Percentiles rank a stretch among this genome's conserved stretches.
Evolutionary conservation across 1,140 invertebrate species (phyloP).

Genomic region (Muscidifurax raptorellus): DNA sequence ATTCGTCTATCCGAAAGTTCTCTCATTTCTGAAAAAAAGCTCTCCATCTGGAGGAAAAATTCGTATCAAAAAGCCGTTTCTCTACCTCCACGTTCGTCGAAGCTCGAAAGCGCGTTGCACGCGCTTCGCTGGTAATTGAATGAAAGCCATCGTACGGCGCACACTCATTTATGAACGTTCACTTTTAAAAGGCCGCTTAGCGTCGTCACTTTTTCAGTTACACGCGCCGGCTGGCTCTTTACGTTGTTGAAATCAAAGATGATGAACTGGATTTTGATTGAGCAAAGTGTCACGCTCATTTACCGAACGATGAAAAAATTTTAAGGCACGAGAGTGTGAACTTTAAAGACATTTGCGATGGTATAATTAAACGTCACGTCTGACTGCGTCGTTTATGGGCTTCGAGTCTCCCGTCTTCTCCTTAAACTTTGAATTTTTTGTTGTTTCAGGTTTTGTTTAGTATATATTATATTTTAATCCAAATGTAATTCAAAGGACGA

Average conservation of each 20-base stretch:
- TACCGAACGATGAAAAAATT: too few relatives aligned
- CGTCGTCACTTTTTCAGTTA: background rate
- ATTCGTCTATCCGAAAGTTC: background rate
- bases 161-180: background rate
- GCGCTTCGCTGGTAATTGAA: slow-evolving; percentile 4
- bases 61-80: background rate
- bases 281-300: background rate
- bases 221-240: background rate
- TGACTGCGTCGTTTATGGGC: too few relatives aligned
- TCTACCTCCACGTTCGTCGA: background rate
- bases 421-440: background rate
- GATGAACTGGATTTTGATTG: background rate
- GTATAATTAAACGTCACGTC: too few relatives aligned
- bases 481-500: too few relatives aligned
- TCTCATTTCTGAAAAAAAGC: background rate
- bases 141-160: background rate
- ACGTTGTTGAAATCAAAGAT: slow-evolving; percentile 2
- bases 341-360: too few relatives aligned
- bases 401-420: too few relatives aligned
- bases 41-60: background rate
- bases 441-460: background rate
- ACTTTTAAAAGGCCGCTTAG: slow-evolving; percentile 7
- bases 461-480: too few relatives aligned
- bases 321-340: too few relatives aligned
- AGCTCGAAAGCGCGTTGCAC: background rate